Base-by-base conservation (phyloP, 2,888 invertebrate species). In the Sialis fuliginosa region DNA sequence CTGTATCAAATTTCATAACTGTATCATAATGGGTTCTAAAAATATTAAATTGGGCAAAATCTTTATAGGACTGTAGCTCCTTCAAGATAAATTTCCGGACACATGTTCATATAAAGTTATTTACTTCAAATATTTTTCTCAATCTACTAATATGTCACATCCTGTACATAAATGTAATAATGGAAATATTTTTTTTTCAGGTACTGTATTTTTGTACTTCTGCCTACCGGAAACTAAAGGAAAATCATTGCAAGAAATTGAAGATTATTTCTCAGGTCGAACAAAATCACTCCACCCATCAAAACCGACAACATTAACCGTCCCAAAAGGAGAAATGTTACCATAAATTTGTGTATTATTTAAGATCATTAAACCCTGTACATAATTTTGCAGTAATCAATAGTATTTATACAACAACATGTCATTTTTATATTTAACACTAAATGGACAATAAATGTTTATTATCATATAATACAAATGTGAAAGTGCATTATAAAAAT, bases 161-260 rank as follows among this genome's bases (percentile, higher is more conserved):
- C 44, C 39, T 39, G 32, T 44, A 35, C 44, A 35, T 33, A 34
- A 41, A 45, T 49, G 22, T 6, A 31, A 40, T 10, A 34, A 10
- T 44, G 33, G 33, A 9, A 35, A 34, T 33, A 31, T 42, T 46
- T 34, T 52, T 44, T 6, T 50, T 66, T 60, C 64, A 68, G 75
- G 74, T 22, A 68, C 73, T 1, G 57, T 72, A 44, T 79, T 76
- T 64, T 78, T 79, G 63, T 79, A 78, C 55, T 60, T 72, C 49
- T 78, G 66, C 56, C 62, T 80, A 6, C 79, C 79, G 4, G 80
- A 80, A 57, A 80, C 80, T 0, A 79, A 79, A 61, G 78, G 77
- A n/a, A 72, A 67, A 53, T 67, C 75, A 2, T 62, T 80, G 1
- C 79, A 79, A 58, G 80, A 79, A 58, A 80, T 80, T 48, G 80